Base-by-base conservation (phyloP, 2,888 invertebrate species). In the Stenotaenia linearis region DNA sequence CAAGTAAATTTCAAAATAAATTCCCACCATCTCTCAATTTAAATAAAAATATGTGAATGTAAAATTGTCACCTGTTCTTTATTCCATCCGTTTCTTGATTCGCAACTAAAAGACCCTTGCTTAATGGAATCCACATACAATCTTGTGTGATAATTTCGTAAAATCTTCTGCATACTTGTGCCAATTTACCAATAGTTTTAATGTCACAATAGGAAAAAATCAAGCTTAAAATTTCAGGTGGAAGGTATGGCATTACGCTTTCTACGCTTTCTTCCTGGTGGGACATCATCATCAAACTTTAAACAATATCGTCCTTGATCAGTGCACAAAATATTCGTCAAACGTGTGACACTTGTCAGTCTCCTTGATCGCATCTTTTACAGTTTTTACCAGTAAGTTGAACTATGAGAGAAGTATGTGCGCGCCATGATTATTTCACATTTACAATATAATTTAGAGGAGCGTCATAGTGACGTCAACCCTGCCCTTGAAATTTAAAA, bases 201-300 rank as follows among this genome's bases (percentile, higher is more conserved):
- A 76, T 30, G 37, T 76, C 76, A 18, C 76, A 76, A 76, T 35
- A 76, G n/a, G 35, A 35, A 76, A 30, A 76, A 18, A 76, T 76
- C n/a, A 76, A 37, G 35, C 32, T 23, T 23, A 76, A 37, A 37
- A 76, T 37, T 35, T 76, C 76, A 76, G 76, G 76, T 35, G 76
- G 76, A 37, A 76, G 76, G 23, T 32, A 76, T 35, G 37, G 76
- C 37, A 76, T 76, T 37, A 76, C 23, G 76, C 76, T 76, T 30
- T 76, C 76, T 28, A 15, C 32, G 28, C 32, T 74, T 76, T 76
- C 76, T 12, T 76, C 76, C 50, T 50, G 50, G 50, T 6, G 50
- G 50, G 50, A 50, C 50, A 50, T 50, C 50, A 50, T 50, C 50
- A 18, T 50, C 18, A 50, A 50, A 50, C 50, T 50, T 50, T 21